Evolutionary conservation across 2,797 vertebrate species (phyloP), one percentile per base, ranked within the genome.

Genomic region (Chelon labrosus): DNA sequence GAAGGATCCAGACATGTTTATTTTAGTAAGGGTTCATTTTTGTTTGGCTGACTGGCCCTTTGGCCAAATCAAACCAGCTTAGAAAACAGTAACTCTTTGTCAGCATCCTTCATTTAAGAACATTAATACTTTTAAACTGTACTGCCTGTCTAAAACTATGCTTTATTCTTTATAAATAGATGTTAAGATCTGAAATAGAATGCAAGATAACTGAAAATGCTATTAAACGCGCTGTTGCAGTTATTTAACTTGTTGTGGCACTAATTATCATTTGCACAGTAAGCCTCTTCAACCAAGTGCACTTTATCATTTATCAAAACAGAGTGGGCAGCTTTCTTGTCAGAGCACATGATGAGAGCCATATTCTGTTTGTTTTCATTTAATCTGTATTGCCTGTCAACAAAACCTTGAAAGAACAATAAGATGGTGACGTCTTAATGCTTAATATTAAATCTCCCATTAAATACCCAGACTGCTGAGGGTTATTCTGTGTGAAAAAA

Each of bases 1-100:
- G 75, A 91, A 79, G 78, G 68, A 89, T 83, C 76, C 80, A 92
- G 81, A 90, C 74, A 74, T 69, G 70, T 85, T 86, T 89, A 79
- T 86, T 86, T 87, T 86, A 76, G 58, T 81, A 83, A 79, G 49
- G 49, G 76, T 65, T 89, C 54, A 62, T 69, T 85, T 81, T 58
- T 79, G 70, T 84, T 85, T 79, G 68, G 67, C 70, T 80, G 55
- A 70, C 53, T 50, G 41, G 51, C 38, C 3, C 3, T 59, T 49
- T 11, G 47, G 77, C 68, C 80, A 88, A 85, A 78, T 79, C 35
- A 77, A 70, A 71, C 59, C 52, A 65, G 53, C 47, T 65, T 79
- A 41, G 16, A 75, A 73, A 70, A 74, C 6, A 19, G 17, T 52
- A 60, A 11, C 12, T 72, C 19, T 52, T 66, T 54, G 20, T 22